These are phyloP conservation scores for Parazoanthus darwini DNA, from an alignment of 92 coral and sea anemone genomes.

Conservation along the genomic window DNA sequence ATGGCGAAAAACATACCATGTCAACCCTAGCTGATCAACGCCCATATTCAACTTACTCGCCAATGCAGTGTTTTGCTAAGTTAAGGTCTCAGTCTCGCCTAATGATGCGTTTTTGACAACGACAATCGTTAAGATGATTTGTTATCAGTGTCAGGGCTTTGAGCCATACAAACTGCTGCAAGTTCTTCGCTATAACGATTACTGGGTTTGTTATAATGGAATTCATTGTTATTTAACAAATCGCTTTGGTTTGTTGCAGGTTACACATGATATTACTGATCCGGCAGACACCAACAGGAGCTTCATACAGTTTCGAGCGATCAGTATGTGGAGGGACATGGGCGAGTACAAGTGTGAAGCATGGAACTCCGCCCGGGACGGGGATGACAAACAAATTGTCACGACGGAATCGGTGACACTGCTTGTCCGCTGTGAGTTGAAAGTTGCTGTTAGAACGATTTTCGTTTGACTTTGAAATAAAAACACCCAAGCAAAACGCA, in stretches of 20 bases:
- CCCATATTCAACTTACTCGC: no score
- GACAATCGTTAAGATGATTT: no score
- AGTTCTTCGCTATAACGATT: background rate
- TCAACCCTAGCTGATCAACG: no score
- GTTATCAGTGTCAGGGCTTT: no score
- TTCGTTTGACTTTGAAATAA: no score
- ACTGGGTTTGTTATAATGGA: background rate
- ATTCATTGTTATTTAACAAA: background rate
- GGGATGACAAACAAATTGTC: conserved; percentile 1
- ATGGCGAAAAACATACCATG: no score
- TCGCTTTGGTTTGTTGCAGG: background rate
- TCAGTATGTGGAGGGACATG: conserved; percentile 25
- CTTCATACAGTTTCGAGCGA: background rate
- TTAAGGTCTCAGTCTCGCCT: no score
- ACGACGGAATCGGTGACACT: background rate
- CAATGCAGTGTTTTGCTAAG: no score
- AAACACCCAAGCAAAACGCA: no score
- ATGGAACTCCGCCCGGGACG: conserved; percentile 39
- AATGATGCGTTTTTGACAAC: no score
- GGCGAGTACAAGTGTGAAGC: conserved; percentile 38
- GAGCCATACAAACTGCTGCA: background rate
- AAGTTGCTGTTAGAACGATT: background rate
- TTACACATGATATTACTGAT: background rate
- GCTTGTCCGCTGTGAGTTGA: conserved; percentile 29
- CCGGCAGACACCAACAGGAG: conserved; percentile 13